Evolutionary conservation across 1,140 invertebrate genomes (phyloP).

Genomic region (Drosophila ironensis): DNA sequence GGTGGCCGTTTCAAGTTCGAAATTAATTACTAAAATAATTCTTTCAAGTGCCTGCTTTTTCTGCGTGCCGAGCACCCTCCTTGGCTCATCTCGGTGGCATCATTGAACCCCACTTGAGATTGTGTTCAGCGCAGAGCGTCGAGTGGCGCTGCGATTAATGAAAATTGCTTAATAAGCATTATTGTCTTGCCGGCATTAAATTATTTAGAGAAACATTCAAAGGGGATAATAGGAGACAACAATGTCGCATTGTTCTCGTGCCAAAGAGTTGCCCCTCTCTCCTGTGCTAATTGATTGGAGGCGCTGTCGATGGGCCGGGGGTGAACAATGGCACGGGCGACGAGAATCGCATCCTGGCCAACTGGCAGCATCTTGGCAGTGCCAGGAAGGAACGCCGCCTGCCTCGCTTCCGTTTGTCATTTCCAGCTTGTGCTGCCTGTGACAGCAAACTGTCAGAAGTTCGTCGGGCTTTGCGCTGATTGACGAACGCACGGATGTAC

Average conservation of each 20-base stretch:
- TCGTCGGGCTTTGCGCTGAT: constrained; percentile 52
- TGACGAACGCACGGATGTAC: constrained; percentile 55
- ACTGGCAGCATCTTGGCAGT: constrained; percentile 29
- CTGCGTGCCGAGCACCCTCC: neutral
- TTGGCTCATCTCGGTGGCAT: neutral
- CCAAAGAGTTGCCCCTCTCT: constrained; percentile 47
- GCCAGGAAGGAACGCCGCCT: constrained; percentile 45
- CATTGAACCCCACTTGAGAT: constrained; percentile 50
- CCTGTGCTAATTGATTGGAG: constrained; percentile 64
- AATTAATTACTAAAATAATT: too few relatives aligned
- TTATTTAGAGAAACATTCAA: constrained; percentile 62
- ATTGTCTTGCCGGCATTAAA: constrained; percentile 77
- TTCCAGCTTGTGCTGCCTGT: constrained; percentile 63
- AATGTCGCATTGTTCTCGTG: constrained; percentile 56
- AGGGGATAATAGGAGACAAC: constrained; percentile 26
- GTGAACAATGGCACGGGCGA: neutral
- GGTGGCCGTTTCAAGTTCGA: too few relatives aligned
- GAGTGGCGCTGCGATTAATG: constrained; percentile 73
- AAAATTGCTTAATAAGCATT: constrained; percentile 81
- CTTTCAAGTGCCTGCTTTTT: neutral
- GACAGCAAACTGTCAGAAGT: constrained; percentile 74
- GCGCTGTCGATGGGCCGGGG: constrained; percentile 20
- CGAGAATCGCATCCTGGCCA: constrained; percentile 7
- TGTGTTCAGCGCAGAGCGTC: constrained; percentile 65
- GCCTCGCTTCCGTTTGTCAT: constrained; percentile 69